Evolutionary conservation across 2,888 invertebrate species (phyloP).

Genomic region (Ditylenchus weischeri): DNA sequence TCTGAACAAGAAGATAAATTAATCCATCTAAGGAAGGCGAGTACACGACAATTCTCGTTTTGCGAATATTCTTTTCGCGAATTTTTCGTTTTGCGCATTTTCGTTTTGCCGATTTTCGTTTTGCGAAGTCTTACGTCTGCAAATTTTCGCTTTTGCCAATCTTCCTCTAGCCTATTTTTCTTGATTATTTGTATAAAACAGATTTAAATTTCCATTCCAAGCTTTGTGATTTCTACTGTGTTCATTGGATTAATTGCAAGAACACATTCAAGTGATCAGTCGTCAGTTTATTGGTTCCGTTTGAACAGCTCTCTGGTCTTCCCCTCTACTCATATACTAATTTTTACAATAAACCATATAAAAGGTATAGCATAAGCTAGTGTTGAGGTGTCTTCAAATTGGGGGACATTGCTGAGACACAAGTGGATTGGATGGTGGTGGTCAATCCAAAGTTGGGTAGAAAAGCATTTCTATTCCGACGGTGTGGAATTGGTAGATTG

Average conservation of each 20-base stretch:
- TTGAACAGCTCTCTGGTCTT: background rate
- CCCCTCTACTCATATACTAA: background rate
- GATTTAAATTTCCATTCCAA: no score
- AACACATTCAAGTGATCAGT: background rate
- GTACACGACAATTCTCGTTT: no score
- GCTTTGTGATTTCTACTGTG: no score
- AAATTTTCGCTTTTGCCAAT: no score
- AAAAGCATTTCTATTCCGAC: slow-evolving; percentile 7
- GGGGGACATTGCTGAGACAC: background rate
- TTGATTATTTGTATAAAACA: no score
- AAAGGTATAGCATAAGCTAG: background rate
- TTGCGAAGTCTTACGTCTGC: no score
- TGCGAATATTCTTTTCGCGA: no score
- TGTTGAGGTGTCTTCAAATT: slow-evolving; percentile 1
- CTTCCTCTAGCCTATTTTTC: no score
- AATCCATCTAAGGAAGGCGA: no score
- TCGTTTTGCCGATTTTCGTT: no score
- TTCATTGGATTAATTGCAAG: background rate
- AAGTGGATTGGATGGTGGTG: background rate
- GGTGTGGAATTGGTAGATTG: background rate
- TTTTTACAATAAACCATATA: background rate
- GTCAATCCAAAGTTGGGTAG: background rate
- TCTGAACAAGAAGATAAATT: no score
- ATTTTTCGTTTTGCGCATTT: no score
- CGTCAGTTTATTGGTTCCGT: slow-evolving; percentile 9